Percentiles rank a stretch among this genome's conserved stretches.
phyloP scores from a whole-genome alignment of 2,888 invertebrate genomes.

The Allacma fusca region DNA sequence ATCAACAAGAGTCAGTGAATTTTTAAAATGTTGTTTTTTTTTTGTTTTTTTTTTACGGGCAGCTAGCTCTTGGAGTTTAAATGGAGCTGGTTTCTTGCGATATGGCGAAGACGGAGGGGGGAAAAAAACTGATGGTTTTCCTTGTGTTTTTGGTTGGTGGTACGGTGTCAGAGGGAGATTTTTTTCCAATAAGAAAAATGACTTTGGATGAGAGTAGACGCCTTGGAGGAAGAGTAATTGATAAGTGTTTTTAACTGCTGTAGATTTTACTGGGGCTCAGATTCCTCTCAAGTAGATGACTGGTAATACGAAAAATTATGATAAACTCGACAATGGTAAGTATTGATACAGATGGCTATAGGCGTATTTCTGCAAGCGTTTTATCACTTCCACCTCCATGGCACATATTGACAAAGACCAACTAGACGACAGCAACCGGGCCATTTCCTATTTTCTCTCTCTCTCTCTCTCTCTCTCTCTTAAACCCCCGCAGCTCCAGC shows the following conservation, averaged over 20 bases:
- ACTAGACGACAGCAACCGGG: conserved; percentile 46
- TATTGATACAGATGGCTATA: conserved; percentile 51
- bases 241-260: conserved; percentile 20
- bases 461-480: conserved; percentile 42
- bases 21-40: conserved; percentile 3
- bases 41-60: neutral
- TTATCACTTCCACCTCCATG: conserved; percentile 52
- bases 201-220: conserved; percentile 13
- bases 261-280: neutral
- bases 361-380: conserved; percentile 52
- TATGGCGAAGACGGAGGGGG: neutral
- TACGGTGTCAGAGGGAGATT: neutral
- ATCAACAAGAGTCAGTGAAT: conserved; percentile 16
- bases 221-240: conserved; percentile 39
- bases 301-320: conserved; percentile 22
- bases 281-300: neutral
- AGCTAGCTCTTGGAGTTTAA: neutral
- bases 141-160: neutral
- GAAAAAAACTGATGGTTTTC: neutral
- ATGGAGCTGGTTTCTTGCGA: neutral
- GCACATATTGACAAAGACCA: conserved; percentile 54
- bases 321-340: conserved; percentile 27
- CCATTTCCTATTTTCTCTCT: conserved; percentile 54
- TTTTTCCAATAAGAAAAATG: conserved; percentile 21
- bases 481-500: conserved; percentile 49